Evolutionary conservation across 2,113 vertebrate genomes (phyloP).

Genomic region (Phodopus roborovskii): DNA sequence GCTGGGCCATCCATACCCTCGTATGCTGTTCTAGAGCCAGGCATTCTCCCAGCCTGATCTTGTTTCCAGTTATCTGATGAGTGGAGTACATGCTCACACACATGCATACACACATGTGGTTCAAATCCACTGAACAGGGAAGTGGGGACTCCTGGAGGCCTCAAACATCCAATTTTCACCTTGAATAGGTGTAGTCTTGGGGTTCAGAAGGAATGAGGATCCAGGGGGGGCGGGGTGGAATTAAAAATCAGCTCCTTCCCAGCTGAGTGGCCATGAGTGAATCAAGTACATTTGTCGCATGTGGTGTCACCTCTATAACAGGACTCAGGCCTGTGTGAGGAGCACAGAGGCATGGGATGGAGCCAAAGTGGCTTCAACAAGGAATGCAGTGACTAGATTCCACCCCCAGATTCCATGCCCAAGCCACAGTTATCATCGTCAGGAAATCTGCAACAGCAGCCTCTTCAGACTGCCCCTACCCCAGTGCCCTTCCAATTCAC

Average conservation of each 20-base stretch:
- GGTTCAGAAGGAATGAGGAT: not conserved
- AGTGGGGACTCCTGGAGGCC: not conserved
- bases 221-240: not conserved
- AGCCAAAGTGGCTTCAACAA: not conserved
- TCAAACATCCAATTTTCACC: not conserved
- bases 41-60: constrained; percentile 57
- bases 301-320: not conserved
- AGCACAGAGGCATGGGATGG: not conserved
- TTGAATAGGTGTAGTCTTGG: not conserved
- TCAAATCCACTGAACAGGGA: not conserved
- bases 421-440: not conserved
- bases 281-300: not conserved
- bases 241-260: constrained; percentile 10
- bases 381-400: not conserved
- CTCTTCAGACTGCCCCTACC: not conserved
- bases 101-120: not conserved
- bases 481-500: not conserved
- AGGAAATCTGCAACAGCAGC: rapidly evolving
- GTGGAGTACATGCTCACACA: not conserved
- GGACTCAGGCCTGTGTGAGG: not conserved
- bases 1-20: constrained; percentile 27
- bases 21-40: constrained; percentile 16
- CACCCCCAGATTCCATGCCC: not conserved
- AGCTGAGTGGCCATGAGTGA: not conserved
- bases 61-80: constrained; percentile 44